Evolutionary conservation across 2,888 invertebrate species (phyloP).

Genomic region (Phyllotreta striolata): DNA sequence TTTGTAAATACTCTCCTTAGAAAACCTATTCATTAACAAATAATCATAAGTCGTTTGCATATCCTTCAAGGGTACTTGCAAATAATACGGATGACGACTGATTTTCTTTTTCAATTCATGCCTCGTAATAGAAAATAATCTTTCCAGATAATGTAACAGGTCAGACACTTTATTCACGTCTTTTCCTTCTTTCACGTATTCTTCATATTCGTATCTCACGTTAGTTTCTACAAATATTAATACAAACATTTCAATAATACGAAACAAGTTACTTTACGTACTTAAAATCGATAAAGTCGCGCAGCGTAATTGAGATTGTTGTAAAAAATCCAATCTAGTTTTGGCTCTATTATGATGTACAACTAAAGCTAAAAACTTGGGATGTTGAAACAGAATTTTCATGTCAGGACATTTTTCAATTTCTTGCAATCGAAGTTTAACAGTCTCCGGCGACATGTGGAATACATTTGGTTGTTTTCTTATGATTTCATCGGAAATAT

Average conservation of each 20-base stretch:
- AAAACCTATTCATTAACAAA: conserved; percentile 64
- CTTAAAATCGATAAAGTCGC: conserved; percentile 63
- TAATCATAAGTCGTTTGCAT: conserved; percentile 68
- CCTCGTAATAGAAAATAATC: conserved; percentile 54
- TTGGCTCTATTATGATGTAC: conserved; percentile 63
- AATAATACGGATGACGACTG: conserved; percentile 70
- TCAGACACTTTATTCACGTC: conserved; percentile 64
- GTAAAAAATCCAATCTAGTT: conserved; percentile 64
- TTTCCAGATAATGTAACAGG: conserved; percentile 59
- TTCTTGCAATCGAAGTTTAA: conserved; percentile 66
- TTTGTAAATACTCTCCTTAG: conserved; percentile 64
- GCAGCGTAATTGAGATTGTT: conserved; percentile 62
- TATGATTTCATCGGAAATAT: conserved; percentile 66
- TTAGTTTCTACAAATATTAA: conserved; percentile 38
- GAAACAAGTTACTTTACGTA: conserved; percentile 35
- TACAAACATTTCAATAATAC: not conserved
- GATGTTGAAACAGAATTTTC: conserved; percentile 67
- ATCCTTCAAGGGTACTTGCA: conserved; percentile 67
- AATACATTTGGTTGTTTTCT: conserved; percentile 66
- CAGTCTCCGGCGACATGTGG: conserved; percentile 66
- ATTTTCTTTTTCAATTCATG: conserved; percentile 58
- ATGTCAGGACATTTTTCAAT: conserved; percentile 69
- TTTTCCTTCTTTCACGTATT: conserved; percentile 64
- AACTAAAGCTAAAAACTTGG: conserved; percentile 65
- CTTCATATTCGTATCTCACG: conserved; percentile 53